Evolutionary conservation across 1,140 invertebrate species (phyloP), one percentile per base, ranked within the genome.

Genomic region (Drosophila virilis): DNA sequence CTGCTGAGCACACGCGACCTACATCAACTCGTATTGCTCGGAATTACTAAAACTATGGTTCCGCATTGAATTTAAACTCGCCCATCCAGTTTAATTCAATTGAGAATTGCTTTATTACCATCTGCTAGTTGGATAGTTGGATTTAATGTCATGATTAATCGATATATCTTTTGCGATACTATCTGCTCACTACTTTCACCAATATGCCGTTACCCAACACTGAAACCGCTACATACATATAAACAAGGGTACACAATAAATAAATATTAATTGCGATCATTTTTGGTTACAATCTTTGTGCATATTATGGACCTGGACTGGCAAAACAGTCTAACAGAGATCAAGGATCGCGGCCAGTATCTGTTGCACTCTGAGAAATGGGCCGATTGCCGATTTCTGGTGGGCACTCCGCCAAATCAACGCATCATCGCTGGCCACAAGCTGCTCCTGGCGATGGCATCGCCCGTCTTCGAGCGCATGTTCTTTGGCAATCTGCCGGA

Each of bases 391-490:
- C 94, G 94, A 22, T 97, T 97, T 82, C 92, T 97, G 61, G 96
- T 97, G n/a, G 96, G 96, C 1, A 94, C 94, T n/a, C 95, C 96
- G 79, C 94, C 95, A 0, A 94, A 96, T 82, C 96, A 96, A 78
- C 94, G 96, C 76, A 93, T 95, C 1, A 92, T 97, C 3, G 94
- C 95, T 54, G 96, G 95, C 0, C 97, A 98, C 88, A 97, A 97
- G 89, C 91, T 97, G 32, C 94, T 97, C 40, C 92, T 97, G 45
- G 96, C 96, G 0, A 97, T 97, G 96, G 95, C 96, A 0, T 97
- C 96, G 77, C 97, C 97, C 8, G 97, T 96, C 94, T 94, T 96
- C 94, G 93, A 96, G 94, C 76, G 97, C 93, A 97, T 97, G 97
- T 94, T 97, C 93, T 94, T 95, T 94, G 85, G 95, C 86, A 90